Base-by-base conservation (phyloP, 2,888 invertebrate genomes). In the Megamerina dolium region DNA sequence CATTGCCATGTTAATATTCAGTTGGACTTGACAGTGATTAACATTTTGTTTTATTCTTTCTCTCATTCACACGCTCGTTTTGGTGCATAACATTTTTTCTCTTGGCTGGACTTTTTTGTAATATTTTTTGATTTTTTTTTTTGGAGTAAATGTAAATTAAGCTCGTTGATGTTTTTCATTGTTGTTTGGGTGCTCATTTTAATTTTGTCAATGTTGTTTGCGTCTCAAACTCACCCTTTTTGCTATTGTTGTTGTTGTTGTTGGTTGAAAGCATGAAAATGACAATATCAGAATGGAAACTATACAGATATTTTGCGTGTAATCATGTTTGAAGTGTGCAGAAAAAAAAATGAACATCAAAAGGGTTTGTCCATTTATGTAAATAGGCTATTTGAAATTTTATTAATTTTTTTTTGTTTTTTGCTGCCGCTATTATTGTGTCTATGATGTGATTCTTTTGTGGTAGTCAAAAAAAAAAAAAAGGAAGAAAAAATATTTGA, bases 181-280 rank as follows among this genome's bases (percentile, higher is more conserved):
- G 16, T 37, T 53, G 55, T 57, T 53, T 55, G 43, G 59, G 52
- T 58, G n/a, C n/a, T 58, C 45, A 60, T 63, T 60, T 60, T 60
- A 63, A 63, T 60, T 63, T 63, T 57, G 60, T 58, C 61, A 42
- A n/a, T n/a, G n/a, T n/a, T n/a, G n/a, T n/a, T n/a, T n/a, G n/a
- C n/a, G n/a, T n/a, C n/a, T n/a, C n/a, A n/a, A n/a, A n/a, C n/a
- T n/a, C n/a, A n/a, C n/a, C n/a, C n/a, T n/a, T n/a, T n/a, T n/a
- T n/a, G n/a, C n/a, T n/a, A n/a, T n/a, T n/a, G n/a, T n/a, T n/a
- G n/a, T n/a, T n/a, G 23, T 23, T 10, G 10, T 37, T 45, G 46
- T 36, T 43, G 23, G 37, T 45, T 54, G 61, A 55, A 53, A 61
- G 60, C 63, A 63, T 60, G 60, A 61, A 60, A 61, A 60, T 55